Conservation (phyloP, 2,113 vertebrate species). For the Synchiropus splendidus region DNA sequence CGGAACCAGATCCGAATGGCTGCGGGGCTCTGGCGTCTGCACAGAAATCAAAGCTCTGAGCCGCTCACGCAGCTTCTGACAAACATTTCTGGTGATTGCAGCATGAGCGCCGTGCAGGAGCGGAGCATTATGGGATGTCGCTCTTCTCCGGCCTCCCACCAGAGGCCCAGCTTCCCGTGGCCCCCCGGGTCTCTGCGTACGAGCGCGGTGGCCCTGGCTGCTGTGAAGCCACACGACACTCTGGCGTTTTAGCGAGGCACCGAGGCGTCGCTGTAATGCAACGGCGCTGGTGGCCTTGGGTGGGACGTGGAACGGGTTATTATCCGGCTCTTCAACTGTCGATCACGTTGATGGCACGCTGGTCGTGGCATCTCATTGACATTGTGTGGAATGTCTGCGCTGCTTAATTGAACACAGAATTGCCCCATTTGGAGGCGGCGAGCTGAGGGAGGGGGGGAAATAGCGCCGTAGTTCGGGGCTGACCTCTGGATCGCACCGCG, state of each 20-base stretch:
- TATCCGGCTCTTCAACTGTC: constrained; percentile 52
- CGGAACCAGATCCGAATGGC: too few species aligned
- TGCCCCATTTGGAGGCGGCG: constrained; percentile 59
- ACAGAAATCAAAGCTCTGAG: too few species aligned
- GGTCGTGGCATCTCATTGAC: constrained; percentile 47
- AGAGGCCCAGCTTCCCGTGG: constrained; percentile 51
- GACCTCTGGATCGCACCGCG: constrained; percentile 49
- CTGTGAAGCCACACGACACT: constrained; percentile 31
- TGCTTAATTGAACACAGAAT: constrained; percentile 64
- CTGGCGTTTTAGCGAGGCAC: constrained; percentile 39
- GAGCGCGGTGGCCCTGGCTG: constrained; percentile 29
- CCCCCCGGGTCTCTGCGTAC: constrained; percentile 33
- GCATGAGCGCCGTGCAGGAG: too few species aligned
- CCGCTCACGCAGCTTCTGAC: too few species aligned
- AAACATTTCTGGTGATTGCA: too few species aligned
- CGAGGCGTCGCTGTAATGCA: constrained; percentile 41
- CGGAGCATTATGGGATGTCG: too few species aligned
- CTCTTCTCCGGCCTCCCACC: constrained; percentile 38
- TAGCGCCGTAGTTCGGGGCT: constrained; percentile 30
- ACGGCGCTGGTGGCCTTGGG: constrained; percentile 51
- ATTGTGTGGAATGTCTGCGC: constrained; percentile 59
- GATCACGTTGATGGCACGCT: constrained; percentile 60
- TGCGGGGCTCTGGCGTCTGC: too few species aligned
- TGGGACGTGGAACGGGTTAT: constrained; percentile 46
- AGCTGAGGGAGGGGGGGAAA: constrained; percentile 43